phyloP scores from a whole-genome alignment of 1,140 invertebrate genomes.

The Hylaeus volcanicus region DNA sequence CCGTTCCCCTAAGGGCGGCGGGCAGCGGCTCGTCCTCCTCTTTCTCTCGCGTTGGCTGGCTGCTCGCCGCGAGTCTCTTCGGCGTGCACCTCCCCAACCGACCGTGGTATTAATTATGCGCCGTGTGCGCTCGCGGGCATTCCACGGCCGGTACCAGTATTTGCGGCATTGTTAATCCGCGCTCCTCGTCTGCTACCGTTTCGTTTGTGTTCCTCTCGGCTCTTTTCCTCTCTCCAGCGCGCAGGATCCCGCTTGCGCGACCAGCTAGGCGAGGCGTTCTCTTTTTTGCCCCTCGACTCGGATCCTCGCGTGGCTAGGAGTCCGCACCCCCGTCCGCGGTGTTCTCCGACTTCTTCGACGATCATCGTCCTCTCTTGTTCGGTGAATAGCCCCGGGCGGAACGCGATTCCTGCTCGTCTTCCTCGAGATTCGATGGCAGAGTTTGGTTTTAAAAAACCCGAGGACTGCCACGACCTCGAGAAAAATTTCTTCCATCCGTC shows the following conservation, averaged over 20 bases:
- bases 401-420: neutral
- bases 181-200: conserved; percentile 77
- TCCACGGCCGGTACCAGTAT: conserved; percentile 78
- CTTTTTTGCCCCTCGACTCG: conserved; percentile 53
- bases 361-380: conserved; percentile 25
- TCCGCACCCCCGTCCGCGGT: neutral
- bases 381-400: conserved; percentile 60
- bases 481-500: no score
- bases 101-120: conserved; percentile 80
- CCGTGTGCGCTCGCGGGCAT: conserved; percentile 77
- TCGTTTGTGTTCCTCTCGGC: conserved; percentile 57
- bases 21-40: conserved; percentile 9
- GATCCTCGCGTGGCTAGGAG: conserved; percentile 7
- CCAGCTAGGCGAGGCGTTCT: neutral
- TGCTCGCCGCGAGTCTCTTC: conserved; percentile 58
- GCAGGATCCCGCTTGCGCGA: neutral
- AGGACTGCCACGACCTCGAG: no score
- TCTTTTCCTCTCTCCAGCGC: conserved; percentile 2
- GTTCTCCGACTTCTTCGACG: neutral
- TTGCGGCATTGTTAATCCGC: conserved; percentile 80
- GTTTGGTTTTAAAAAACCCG: no score
- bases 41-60: conserved; percentile 13
- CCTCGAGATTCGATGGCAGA: no score
- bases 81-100: conserved; percentile 19
- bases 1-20: no score